Evolutionary conservation across 1,140 invertebrate species (phyloP).

Genomic region (Drosophila malerkotliana): DNA sequence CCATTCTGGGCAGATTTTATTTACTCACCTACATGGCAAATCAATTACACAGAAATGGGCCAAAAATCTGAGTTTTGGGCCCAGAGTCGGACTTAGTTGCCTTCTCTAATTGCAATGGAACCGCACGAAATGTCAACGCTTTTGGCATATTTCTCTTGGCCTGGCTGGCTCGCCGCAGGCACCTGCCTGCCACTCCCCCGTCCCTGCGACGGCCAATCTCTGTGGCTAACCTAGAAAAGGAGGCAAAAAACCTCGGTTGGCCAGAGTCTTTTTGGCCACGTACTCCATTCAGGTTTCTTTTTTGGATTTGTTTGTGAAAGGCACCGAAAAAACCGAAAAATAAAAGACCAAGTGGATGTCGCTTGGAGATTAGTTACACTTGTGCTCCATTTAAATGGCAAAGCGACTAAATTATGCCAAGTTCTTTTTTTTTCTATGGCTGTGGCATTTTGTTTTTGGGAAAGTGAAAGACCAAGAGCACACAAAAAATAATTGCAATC

Average conservation of each 20-base stretch:
- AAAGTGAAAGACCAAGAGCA: conserved; percentile 49
- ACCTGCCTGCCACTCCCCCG: conserved; percentile 55
- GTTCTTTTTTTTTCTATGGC: conserved; percentile 41
- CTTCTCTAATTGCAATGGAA: conserved; percentile 72
- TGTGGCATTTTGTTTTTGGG: conserved; percentile 27
- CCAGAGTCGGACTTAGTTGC: conserved; percentile 30
- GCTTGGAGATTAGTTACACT: conserved; percentile 76
- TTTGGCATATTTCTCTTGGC: conserved; percentile 62
- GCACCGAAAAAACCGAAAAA: conserved; percentile 51
- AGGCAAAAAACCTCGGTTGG: conserved; percentile 28
- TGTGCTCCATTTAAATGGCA: conserved; percentile 76
- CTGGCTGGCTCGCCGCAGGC: conserved; percentile 52
- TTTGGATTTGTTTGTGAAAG: conserved; percentile 63
- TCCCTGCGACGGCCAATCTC: conserved; percentile 3
- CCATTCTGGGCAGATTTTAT: conserved; percentile 53
- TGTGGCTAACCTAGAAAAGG: conserved; percentile 73
- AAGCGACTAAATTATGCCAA: conserved; percentile 63
- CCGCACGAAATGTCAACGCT: conserved; percentile 76
- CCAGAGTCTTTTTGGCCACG: conserved; percentile 49
- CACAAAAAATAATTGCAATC: conserved; percentile 50
- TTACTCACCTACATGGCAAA: conserved; percentile 55
- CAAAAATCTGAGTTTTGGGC: conserved; percentile 23
- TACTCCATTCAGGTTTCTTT: conserved; percentile 60
- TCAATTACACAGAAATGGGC: conserved; percentile 62
- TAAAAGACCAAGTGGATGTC: conserved; percentile 50